A percentile compares a stretch with the other conserved stretches of the same genome.
These are phyloP conservation scores for Erebia epiphron DNA, from an alignment of 2,888 invertebrate genomes.

Conservation along the genomic window DNA sequence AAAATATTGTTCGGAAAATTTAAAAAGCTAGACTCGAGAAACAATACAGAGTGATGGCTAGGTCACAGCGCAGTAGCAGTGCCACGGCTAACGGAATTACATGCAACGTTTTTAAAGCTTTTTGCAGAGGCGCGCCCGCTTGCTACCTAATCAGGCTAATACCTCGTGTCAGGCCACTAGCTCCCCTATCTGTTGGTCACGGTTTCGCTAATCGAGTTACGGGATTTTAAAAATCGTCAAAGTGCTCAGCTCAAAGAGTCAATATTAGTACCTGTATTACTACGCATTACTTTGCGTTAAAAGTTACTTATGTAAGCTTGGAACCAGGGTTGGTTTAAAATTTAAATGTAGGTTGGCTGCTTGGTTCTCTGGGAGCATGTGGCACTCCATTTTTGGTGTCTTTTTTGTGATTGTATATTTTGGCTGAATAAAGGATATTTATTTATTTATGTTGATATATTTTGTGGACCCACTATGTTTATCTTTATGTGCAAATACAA, in stretches of 20 bases:
- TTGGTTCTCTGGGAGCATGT: too few species aligned
- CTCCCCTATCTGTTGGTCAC: conserved; percentile 43
- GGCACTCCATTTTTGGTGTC: too few species aligned
- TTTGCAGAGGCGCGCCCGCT: conserved; percentile 64
- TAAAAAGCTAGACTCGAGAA: conserved; percentile 27
- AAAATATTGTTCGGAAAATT: conserved; percentile 21
- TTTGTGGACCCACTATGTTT: too few species aligned
- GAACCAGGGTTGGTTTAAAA: too few species aligned
- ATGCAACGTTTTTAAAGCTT: conserved; percentile 76
- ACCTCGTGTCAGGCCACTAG: conserved; percentile 61
- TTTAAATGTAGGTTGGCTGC: too few species aligned
- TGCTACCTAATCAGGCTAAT: conserved; percentile 73
- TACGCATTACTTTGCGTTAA: too few species aligned
- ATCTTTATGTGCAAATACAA: too few species aligned
- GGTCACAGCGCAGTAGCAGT: conserved; percentile 47
- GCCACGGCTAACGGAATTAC: conserved; percentile 69
- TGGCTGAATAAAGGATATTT: too few species aligned
- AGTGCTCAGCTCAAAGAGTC: conserved; percentile 23
- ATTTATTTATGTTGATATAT: too few species aligned
- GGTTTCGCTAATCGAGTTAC: conserved; percentile 50
- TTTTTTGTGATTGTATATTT: too few species aligned
- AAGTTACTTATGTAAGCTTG: too few species aligned
- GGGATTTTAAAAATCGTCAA: conserved; percentile 51
- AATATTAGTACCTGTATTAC: conserved; percentile 1
- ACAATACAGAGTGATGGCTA: conserved; percentile 50